phyloP scores from a whole-genome alignment of 2,113 vertebrate genomes.

The Leiothrix lutea region DNA sequence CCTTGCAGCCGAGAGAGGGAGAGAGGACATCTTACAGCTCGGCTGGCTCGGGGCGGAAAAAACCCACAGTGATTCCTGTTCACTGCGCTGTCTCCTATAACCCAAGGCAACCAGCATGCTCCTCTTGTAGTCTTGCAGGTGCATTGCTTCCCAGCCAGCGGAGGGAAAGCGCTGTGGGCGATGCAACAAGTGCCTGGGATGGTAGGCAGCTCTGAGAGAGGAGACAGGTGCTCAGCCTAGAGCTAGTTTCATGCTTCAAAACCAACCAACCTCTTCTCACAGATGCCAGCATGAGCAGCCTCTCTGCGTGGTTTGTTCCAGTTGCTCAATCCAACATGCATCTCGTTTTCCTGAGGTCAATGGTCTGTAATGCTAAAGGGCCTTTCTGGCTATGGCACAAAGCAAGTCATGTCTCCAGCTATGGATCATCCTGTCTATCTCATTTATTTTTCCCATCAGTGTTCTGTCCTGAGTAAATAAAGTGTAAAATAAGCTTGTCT shows the following conservation, averaged over 20 bases:
- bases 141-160: background rate
- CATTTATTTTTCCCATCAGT: slow-evolving; percentile 12
- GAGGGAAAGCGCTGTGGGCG: background rate
- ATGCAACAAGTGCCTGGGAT: background rate
- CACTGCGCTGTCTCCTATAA: background rate
- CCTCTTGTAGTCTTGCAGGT: background rate
- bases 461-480: slow-evolving; percentile 36
- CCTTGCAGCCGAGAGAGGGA: background rate
- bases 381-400: background rate
- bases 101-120: background rate
- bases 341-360: background rate
- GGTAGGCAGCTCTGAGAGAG: background rate
- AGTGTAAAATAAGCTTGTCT: slow-evolving; percentile 46
- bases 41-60: background rate
- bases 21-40: background rate
- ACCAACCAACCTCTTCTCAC: background rate
- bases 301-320: background rate
- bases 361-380: background rate
- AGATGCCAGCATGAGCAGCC: background rate
- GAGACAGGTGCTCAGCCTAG: background rate
- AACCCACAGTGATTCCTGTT: background rate
- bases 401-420: background rate
- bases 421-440: background rate
- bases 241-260: background rate
- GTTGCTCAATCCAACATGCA: background rate